A percentile compares a stretch with the other conserved stretches of the same genome.
These are phyloP conservation scores for Lysiphlebus fabarum DNA, from an alignment of 1,140 invertebrate genomes.

Conservation along the genomic window DNA sequence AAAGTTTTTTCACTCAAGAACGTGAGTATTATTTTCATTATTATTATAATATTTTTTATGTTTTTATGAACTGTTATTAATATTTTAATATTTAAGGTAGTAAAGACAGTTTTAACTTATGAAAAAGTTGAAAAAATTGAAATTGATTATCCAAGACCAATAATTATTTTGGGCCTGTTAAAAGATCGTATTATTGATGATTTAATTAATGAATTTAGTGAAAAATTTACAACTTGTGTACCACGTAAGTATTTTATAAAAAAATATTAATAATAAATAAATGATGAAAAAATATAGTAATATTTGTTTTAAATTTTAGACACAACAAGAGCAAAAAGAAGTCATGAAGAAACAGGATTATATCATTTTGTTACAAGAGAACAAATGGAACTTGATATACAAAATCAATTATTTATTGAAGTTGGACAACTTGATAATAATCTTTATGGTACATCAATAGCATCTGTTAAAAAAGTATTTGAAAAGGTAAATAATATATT, in stretches of 20 bases:
- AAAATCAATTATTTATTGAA: constrained; percentile 99
- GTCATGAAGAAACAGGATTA: constrained; percentile 94
- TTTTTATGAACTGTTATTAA: too few species aligned
- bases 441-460: constrained; percentile 97
- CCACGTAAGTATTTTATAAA: constrained; percentile 75
- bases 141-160: constrained; percentile 85
- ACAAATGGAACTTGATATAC: constrained; percentile 98
- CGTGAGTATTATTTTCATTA: constrained; percentile 70
- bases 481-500: constrained; percentile 88
- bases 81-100: constrained; percentile 58
- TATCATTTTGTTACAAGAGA: constrained; percentile 99
- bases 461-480: constrained; percentile 93
- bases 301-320: constrained; percentile 62
- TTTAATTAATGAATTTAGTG: constrained; percentile 95
- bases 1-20: constrained; percentile 73
- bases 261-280: neutral
- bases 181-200: constrained; percentile 99
- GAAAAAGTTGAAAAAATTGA: constrained; percentile 91
- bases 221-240: constrained; percentile 98
- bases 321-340: constrained; percentile 90
- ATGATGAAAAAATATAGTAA: neutral
- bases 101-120: constrained; percentile 92
- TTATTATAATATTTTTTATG: constrained; percentile 14
- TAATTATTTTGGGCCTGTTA: constrained; percentile 95
- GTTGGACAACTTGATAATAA: constrained; percentile 99